Conservation (phyloP, 92 coral and sea anemone species). For the Porites lobata region DNA sequence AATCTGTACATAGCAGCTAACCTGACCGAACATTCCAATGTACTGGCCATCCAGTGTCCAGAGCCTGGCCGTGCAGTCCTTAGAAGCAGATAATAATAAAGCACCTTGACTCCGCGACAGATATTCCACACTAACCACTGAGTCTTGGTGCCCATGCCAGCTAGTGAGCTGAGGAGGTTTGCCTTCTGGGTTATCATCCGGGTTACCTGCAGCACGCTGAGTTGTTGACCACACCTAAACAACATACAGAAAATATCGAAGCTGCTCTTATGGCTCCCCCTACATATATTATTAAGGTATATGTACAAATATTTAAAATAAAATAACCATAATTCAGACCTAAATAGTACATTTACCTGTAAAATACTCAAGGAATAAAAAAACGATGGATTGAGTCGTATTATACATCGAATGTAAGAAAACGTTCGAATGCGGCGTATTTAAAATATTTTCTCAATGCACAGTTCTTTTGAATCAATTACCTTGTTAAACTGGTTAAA, state of each 20-base stretch:
- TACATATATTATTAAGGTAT: no score
- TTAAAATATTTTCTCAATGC: no score
- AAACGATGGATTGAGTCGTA: no score
- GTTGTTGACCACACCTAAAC: conserved; percentile 90
- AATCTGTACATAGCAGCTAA: conserved; percentile 1
- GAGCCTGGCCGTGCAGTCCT: conserved; percentile 92
- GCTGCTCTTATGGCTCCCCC: no score
- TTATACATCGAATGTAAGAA: no score
- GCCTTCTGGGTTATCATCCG: conserved; percentile 75
- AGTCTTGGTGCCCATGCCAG: conserved; percentile 89
- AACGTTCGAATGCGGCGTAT: no score
- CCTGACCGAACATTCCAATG: conserved; percentile 98
- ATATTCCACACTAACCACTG: conserved; percentile 85
- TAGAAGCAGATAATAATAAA: conserved; percentile 86
- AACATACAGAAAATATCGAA: background rate
- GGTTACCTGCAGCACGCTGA: conserved; percentile 54
- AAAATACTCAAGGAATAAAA: background rate
- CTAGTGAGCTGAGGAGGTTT: conserved; percentile 72
- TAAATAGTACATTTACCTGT: background rate
- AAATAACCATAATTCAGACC: background rate
- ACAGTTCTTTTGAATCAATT: no score
- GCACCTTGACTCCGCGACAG: conserved; percentile 63
- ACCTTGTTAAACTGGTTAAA: no score
- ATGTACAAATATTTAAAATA: no score
- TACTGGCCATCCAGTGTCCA: conserved; percentile 89